These are phyloP conservation scores for Pogonognathellus flavescens DNA, from an alignment of 1,140 invertebrate genomes.

Conservation along the genomic window DNA sequence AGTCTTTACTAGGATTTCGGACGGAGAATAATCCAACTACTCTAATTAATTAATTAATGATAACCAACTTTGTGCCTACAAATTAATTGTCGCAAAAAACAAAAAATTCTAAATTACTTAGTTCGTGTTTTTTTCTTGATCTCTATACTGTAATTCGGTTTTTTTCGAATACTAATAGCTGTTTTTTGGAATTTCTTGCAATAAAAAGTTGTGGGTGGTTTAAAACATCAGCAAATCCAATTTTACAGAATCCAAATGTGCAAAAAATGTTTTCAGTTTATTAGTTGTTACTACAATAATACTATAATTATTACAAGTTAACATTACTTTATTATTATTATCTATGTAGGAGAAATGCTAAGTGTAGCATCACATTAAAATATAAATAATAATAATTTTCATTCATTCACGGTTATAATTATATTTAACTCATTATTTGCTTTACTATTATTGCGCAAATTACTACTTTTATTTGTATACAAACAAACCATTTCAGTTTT, in stretches of 20 bases:
- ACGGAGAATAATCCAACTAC: constrained; percentile 48
- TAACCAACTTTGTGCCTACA: constrained; percentile 49
- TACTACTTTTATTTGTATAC: no score
- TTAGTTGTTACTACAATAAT: no score
- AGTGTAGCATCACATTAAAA: no score
- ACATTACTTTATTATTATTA: no score
- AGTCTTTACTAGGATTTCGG: constrained; percentile 48
- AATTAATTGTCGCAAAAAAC: constrained; percentile 50
- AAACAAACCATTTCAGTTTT: no score
- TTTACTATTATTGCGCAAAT: no score
- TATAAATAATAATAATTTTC: no score
- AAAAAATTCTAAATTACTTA: constrained; percentile 44
- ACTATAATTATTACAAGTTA: no score
- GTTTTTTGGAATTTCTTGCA: constrained; percentile 49
- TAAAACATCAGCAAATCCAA: constrained; percentile 26
- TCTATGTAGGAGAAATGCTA: no score
- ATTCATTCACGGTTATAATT: no score
- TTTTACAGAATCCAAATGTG: constrained; percentile 2
- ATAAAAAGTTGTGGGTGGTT: constrained; percentile 49
- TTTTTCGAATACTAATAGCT: constrained; percentile 50
- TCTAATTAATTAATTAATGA: constrained; percentile 50
- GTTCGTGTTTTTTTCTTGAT: constrained; percentile 46
- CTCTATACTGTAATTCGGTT: constrained; percentile 41
- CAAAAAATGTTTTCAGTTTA: no score
- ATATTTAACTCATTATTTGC: no score